These are phyloP conservation scores for Neria commutata DNA, from an alignment of 2,888 invertebrate species.

Conservation along the genomic window DNA sequence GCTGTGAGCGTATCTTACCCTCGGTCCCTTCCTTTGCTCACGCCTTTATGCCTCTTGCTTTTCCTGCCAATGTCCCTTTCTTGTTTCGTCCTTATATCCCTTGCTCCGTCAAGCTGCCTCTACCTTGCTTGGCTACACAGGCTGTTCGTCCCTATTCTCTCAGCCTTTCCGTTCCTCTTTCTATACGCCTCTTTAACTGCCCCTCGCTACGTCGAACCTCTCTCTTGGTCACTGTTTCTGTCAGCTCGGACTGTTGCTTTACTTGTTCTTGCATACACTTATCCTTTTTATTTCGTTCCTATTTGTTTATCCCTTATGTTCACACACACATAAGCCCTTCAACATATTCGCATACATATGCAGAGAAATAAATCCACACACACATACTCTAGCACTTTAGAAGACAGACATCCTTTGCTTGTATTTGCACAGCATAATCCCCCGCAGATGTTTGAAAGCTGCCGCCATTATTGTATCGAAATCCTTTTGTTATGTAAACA, in stretches of 20 bases:
- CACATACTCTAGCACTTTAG: no score
- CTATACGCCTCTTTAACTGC: no score
- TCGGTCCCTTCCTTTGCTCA: background rate
- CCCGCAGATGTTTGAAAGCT: background rate
- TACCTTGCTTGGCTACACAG: background rate
- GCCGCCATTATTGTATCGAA: background rate
- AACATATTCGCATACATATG: no score
- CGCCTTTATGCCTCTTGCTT: background rate
- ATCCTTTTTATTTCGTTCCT: background rate
- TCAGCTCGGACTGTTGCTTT: background rate
- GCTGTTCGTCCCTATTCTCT: no score
- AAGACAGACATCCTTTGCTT: no score
- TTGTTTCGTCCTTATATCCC: background rate
- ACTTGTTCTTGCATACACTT: background rate
- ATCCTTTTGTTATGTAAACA: constrained; percentile 4
- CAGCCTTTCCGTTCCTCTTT: no score
- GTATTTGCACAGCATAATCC: constrained; percentile 1
- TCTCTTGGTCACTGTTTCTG: no score
- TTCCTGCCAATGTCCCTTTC: background rate
- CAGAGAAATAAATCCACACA: no score
- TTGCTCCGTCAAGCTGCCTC: background rate
- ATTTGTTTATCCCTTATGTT: background rate
- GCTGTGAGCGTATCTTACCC: no score
- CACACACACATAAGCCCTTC: background rate
- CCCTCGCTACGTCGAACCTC: no score